Conservation (phyloP, 1,140 invertebrate genomes). For the Cyclina sinensis region DNA sequence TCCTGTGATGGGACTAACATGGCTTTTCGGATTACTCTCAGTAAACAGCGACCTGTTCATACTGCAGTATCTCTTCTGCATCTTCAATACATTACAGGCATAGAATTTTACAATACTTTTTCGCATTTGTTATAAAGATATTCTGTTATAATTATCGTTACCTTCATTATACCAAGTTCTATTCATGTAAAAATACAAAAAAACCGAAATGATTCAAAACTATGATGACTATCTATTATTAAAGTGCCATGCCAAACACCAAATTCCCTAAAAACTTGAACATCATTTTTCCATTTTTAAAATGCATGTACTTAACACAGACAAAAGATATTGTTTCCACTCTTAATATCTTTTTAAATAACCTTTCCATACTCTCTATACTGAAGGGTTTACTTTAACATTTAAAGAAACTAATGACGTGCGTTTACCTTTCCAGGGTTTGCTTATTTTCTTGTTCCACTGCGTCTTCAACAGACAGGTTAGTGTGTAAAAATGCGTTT, state of each 20-base stretch:
- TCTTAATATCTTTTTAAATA: too few relatives aligned
- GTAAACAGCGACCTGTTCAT: slow-evolving; percentile 84
- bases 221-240: too few relatives aligned
- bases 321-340: too few relatives aligned
- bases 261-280: too few relatives aligned
- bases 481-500: not conserved
- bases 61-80: slow-evolving; percentile 87
- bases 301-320: too few relatives aligned
- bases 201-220: too few relatives aligned
- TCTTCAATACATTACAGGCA: slow-evolving; percentile 86
- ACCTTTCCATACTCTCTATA: too few relatives aligned
- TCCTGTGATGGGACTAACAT: slow-evolving; percentile 87
- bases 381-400: too few relatives aligned
- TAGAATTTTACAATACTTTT: too few relatives aligned
- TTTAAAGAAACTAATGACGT: too few relatives aligned
- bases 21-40: slow-evolving; percentile 87
- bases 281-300: too few relatives aligned
- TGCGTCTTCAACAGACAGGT: slow-evolving; percentile 69
- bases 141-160: not conserved
- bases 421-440: slow-evolving; percentile 61
- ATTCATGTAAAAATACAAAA: not conserved
- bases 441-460: slow-evolving; percentile 68
- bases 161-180: not conserved
- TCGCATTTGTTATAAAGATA: not conserved
- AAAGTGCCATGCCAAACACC: too few relatives aligned